Evolutionary conservation across 2,888 invertebrate species (phyloP), one percentile per base, ranked within the genome.

Genomic region (Callyntrura sp.): DNA sequence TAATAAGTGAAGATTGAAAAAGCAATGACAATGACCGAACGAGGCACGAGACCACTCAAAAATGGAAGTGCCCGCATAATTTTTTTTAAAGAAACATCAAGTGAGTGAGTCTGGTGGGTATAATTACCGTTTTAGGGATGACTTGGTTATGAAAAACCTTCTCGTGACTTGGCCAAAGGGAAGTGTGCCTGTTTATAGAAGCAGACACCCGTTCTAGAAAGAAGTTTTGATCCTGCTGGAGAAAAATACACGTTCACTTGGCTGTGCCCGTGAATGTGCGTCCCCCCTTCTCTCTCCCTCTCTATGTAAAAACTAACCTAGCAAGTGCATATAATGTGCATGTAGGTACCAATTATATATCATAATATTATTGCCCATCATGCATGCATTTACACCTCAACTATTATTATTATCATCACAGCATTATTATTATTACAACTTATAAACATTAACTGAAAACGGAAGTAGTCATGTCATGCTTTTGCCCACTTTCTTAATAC

Each of bases 381-480:
- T 73, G 73, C 73, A 73, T 73, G 73, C 73, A 73, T 73, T 73
- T 73, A 55, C 28, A 43, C 73, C 73, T 12, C 28, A n/a, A 79
- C 79, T 79, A 79, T 79, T 79, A 79, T 79, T 57, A 79, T 79
- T 76, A 45, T 73, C 23, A 25, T 65, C 62, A 65, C 45, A 48
- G 65, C 45, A 51, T 78, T 25, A 78, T 48, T 51, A 81, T 60
- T 65, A 62, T 82, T 82, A 82, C 8, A 68, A 28, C 43, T 57
- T 25, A 81, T 62, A 14, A 45, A 86, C 17, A 60, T 48, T 68
- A 76, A 76, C 20, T 65, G 51, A 87, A 65, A 87, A 76, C 45
- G 86, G 81, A 87, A 82, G 68, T 70, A 81, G 87, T 87, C 87
- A 70, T 87, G 81, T 65, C 70, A 87, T 87, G 81, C 81, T 28